Evolutionary conservation across 2,113 vertebrate genomes (phyloP), one percentile per base, ranked within the genome.

Genomic region (Cebidichthys violaceus): DNA sequence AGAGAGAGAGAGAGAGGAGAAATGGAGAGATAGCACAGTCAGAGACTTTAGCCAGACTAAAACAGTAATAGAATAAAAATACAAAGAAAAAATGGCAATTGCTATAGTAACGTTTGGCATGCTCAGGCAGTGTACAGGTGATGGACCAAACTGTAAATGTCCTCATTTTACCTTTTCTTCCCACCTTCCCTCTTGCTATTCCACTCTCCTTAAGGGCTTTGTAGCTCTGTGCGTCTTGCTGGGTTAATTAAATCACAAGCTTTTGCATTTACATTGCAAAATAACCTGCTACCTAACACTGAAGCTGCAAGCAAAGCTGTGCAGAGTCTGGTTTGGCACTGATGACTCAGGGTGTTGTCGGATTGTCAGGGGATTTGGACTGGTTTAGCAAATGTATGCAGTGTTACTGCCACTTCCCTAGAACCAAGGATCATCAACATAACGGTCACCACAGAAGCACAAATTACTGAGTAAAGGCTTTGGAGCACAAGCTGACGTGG

Each of bases 181-280:
- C 59, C 37, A 81, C 57, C 66, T 72, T 79, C 70, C 73, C 75
- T 57, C 9, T 41, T 39, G 2, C 64, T 79, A 54, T 50, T 72
- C 57, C 60, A 69, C 69, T 79, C 24, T 79, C 77, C 77, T 85
- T 61, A 41, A 66, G 87, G 86, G 82, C 75, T 82, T 57, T 59
- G 64, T 41, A 45, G 59, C 70, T 87, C 39, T 82, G 47, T 47
- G 70, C 81, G 62, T 68, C 74, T 43, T 27, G 68, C 77, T 45
- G 45, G 62, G 82, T 82, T 92, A 78, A 92, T 91, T 92, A 89
- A 92, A 93, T 92, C 91, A 88, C 85, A 66, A 88, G 67, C 35
- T 72, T 87, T 88, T 81, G 64, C 72, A 93, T 93, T 92, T 90
- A 92, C 85, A 93, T 87, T 88, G 77, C 83, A 91, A 93, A 91